Percentiles rank a stretch among this genome's conserved stretches.
Conservation (phyloP, 2,888 invertebrate species). For the Iphiclides podalirius region DNA sequence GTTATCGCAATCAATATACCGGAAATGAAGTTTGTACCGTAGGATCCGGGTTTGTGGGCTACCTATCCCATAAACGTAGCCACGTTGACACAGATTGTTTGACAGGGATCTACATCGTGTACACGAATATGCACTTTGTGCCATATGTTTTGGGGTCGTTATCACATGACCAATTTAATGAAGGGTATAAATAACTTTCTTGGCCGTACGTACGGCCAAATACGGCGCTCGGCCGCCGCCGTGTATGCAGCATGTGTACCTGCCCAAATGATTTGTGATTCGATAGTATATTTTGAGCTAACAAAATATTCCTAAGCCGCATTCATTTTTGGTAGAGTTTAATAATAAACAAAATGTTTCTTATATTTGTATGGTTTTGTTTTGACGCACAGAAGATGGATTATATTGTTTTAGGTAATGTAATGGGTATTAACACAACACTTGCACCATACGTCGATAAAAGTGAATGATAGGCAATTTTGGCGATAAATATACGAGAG, state of each 20-base stretch:
- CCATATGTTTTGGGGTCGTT: not conserved
- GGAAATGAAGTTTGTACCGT: conserved; percentile 45
- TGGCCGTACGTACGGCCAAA: conserved; percentile 30
- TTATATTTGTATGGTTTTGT: conserved; percentile 59
- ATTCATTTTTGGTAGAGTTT: conserved; percentile 64
- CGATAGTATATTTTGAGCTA: conserved; percentile 70
- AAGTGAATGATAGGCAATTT: too few species aligned
- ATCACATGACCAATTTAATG: conserved; percentile 20
- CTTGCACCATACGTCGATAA: conserved; percentile 15
- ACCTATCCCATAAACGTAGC: conserved; percentile 40
- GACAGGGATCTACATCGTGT: conserved; percentile 2
- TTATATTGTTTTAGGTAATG: conserved; percentile 52
- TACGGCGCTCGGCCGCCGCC: conserved; percentile 29
- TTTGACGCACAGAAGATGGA: conserved; percentile 58
- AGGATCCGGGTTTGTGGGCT: conserved; percentile 60
- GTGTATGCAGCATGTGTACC: conserved; percentile 42
- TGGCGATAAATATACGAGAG: too few species aligned
- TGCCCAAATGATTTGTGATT: conserved; percentile 61
- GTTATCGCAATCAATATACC: conserved; percentile 34
- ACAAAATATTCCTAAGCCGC: conserved; percentile 61
- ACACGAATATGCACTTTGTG: conserved; percentile 21
- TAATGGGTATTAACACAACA: conserved; percentile 19
- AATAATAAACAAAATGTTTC: conserved; percentile 62
- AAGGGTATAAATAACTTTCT: conserved; percentile 24
- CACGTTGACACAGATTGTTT: conserved; percentile 26